Conservation (phyloP, 2,113 vertebrate genomes). For the Arenaria interpres region DNA sequence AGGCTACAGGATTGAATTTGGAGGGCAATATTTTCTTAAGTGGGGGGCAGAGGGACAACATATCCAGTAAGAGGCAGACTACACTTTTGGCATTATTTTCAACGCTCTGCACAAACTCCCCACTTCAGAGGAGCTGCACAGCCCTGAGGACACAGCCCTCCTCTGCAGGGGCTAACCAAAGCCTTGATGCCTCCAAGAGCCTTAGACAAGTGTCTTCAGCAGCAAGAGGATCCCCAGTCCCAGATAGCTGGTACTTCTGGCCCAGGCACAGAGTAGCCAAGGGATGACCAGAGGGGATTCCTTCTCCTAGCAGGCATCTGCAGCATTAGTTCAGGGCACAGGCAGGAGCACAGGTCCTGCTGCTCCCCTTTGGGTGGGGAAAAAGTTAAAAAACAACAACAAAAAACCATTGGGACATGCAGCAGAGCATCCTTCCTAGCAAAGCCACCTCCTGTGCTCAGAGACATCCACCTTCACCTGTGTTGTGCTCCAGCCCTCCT, state of each 20-base stretch:
- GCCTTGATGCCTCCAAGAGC: neutral
- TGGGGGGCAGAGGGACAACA: neutral
- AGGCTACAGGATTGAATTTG: neutral
- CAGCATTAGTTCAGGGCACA: neutral
- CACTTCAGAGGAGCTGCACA: neutral
- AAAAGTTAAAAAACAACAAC: neutral
- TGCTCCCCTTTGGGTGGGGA: neutral
- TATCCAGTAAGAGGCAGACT: neutral
- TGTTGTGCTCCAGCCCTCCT: neutral
- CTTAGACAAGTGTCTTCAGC: neutral
- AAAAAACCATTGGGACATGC: rapidly evolving
- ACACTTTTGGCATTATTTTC: neutral
- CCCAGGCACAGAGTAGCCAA: neutral
- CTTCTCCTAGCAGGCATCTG: neutral
- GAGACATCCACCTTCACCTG: neutral
- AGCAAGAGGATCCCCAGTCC: neutral
- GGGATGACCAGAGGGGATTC: neutral
- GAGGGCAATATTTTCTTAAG: constrained; percentile 36
- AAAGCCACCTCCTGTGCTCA: neutral
- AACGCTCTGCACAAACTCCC: neutral
- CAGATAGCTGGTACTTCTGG: neutral
- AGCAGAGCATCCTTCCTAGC: neutral
- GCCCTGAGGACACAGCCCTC: neutral
- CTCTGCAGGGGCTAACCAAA: neutral
- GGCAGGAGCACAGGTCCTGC: neutral